Conservation (phyloP, 2,113 vertebrate genomes). For the cattle (Bos taurus) region DNA sequence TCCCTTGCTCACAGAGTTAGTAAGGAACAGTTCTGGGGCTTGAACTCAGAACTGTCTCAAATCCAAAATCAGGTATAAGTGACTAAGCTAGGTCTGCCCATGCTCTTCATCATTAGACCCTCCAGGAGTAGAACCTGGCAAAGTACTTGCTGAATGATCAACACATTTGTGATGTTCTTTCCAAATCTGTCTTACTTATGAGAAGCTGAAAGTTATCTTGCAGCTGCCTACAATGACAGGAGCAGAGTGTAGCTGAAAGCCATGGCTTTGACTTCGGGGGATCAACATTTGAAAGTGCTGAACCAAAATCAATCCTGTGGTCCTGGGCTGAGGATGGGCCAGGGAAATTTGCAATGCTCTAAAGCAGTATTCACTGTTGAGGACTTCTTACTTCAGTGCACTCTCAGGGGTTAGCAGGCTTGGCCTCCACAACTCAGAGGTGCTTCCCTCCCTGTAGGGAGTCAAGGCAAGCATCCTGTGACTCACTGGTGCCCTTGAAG, state of each 20-base stretch:
- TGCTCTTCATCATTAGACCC: not conserved
- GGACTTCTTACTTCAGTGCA: not conserved
- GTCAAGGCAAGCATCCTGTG: not conserved
- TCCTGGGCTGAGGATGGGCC: not conserved
- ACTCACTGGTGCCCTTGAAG: not conserved
- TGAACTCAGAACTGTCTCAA: not conserved
- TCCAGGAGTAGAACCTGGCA: not conserved
- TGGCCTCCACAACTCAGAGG: not conserved
- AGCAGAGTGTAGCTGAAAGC: not conserved
- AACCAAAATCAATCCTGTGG: not conserved
- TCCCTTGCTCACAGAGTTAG: not conserved
- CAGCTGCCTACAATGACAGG: not conserved
- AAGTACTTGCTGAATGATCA: not conserved
- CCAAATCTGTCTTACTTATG: not conserved
- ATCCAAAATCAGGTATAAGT: not conserved
- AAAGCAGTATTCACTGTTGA: rapidly evolving
- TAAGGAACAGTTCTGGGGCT: not conserved
- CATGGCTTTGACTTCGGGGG: not conserved
- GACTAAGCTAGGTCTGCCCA: not conserved
- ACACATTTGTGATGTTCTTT: not conserved
- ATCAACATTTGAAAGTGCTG: not conserved
- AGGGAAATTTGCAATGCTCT: not conserved
- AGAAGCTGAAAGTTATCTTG: not conserved
- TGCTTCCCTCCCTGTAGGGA: not conserved
- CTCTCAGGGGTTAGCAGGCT: not conserved